Evolutionary conservation across 2,113 vertebrate species (phyloP).

Genomic region (cat (Felis catus)): DNA sequence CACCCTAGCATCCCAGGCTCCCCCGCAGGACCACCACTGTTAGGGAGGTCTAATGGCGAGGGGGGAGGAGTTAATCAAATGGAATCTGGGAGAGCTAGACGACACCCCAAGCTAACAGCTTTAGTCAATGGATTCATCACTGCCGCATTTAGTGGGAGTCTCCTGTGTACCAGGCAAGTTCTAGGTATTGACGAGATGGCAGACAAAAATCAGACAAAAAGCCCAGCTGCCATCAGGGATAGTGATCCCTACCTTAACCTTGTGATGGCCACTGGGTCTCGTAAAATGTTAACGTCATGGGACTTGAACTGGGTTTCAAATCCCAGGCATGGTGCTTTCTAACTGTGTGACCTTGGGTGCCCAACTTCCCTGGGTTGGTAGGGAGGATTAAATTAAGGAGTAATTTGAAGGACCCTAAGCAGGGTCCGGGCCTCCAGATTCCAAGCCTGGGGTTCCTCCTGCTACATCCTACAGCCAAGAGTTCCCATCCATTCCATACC

Average conservation of each 20-base stretch:
- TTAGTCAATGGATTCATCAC: neutral
- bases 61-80: neutral
- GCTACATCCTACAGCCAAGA: neutral
- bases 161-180: neutral
- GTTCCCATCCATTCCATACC: neutral
- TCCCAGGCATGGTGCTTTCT: neutral
- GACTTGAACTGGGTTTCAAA: neutral
- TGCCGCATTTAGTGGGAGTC: neutral
- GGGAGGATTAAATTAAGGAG: neutral
- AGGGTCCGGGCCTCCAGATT: neutral
- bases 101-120: neutral
- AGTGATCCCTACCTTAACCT: neutral
- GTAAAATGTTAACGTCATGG: neutral
- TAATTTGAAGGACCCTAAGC: neutral
- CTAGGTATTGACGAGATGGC: neutral
- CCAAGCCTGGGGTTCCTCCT: neutral
- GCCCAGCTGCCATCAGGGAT: neutral
- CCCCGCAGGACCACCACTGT: neutral
- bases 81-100: neutral
- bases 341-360: neutral
- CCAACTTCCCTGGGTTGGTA: neutral
- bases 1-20: neutral
- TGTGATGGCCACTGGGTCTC: neutral
- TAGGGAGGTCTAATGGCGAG: neutral
- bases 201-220: neutral